These are phyloP conservation scores for Oasisia sp. DNA, from an alignment of 2,888 invertebrate genomes.

Conservation along the genomic window DNA sequence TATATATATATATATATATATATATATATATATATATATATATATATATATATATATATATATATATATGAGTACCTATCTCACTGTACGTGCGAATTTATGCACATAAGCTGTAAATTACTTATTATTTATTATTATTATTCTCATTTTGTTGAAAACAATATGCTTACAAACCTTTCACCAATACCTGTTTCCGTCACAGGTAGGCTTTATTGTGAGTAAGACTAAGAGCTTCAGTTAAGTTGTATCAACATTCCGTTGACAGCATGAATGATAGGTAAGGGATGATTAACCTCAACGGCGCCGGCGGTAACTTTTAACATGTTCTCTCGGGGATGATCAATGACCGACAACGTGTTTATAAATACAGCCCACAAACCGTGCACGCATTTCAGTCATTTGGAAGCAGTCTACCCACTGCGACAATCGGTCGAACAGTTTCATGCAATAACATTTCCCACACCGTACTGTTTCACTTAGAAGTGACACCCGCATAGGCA, in stretches of 20 bases:
- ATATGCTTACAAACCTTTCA: no score
- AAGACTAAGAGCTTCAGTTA: neutral
- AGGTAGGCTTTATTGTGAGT: no score
- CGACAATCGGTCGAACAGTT: neutral
- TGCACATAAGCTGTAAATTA: no score
- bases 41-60: no score
- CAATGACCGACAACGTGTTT: neutral
- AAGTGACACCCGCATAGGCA: neutral
- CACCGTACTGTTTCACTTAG: neutral
- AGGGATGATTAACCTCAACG: neutral
- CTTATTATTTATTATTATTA: no score
- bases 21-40: no score
- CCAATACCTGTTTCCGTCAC: no score
- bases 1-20: no score
- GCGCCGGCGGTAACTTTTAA: neutral
- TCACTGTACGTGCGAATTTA: no score
- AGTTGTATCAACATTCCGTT: neutral
- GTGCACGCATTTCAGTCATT: neutral
- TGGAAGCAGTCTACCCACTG: neutral
- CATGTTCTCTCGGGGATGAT: neutral
- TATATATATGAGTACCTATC: no score
- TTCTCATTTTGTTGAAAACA: no score
- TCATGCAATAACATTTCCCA: neutral
- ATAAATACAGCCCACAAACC: neutral
- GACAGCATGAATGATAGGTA: neutral